Percentiles rank a stretch among this genome's conserved stretches.
These are phyloP conservation scores for Xylota segnis DNA, from an alignment of 2,888 invertebrate genomes.

Conservation along the genomic window DNA sequence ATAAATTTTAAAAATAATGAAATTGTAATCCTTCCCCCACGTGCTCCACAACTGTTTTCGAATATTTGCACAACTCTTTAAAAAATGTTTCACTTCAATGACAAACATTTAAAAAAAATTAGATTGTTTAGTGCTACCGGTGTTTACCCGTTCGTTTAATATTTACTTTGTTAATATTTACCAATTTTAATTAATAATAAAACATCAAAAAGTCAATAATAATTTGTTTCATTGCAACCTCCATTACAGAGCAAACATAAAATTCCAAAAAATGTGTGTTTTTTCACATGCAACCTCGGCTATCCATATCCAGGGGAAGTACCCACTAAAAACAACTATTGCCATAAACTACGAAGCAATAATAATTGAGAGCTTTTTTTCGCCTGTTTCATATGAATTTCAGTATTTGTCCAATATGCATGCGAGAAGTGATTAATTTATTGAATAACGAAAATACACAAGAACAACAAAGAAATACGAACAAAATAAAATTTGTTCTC, in stretches of 20 bases:
- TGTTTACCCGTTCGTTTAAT: neutral
- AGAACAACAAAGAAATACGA: conserved; percentile 4
- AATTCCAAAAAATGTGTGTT: neutral
- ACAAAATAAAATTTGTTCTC: conserved; percentile 11
- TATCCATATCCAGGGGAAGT: neutral
- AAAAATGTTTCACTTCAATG: neutral
- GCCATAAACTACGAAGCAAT: conserved; percentile 13
- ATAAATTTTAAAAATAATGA: too few species aligned
- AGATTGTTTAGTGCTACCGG: neutral
- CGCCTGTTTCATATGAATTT: conserved; percentile 28
- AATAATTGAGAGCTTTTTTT: conserved; percentile 27
- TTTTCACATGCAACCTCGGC: neutral
- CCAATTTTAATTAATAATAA: neutral
- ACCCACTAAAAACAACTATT: conserved; percentile 11
- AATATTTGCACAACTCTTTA: conserved; percentile 2
- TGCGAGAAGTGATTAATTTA: conserved; percentile 55
- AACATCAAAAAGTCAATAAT: neutral
- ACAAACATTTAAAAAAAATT: neutral
- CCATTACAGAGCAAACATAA: neutral
- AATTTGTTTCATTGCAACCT: neutral
- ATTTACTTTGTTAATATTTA: neutral
- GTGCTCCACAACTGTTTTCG: neutral
- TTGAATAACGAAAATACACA: conserved; percentile 33
- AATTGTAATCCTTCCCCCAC: neutral
- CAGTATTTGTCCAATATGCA: conserved; percentile 53